These are phyloP conservation scores for Aurelia coerulea DNA, from an alignment of 30 jellyfish, hydroid and myxozoan species.

Conservation along the genomic window DNA sequence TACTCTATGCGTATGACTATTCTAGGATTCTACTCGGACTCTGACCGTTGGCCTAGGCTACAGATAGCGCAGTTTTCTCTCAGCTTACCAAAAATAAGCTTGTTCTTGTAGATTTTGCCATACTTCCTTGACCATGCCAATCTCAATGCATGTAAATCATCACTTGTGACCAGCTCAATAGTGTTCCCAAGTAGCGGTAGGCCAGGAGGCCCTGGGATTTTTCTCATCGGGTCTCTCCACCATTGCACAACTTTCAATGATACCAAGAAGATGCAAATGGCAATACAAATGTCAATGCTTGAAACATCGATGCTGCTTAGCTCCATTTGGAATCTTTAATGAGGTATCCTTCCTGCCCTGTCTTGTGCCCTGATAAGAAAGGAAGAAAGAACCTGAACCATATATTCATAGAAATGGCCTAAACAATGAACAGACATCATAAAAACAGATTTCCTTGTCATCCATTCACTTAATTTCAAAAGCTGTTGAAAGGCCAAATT, in stretches of 20 bases:
- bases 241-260: slow-evolving; percentile 4
- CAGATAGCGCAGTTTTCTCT: neutral
- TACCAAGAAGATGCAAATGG: neutral
- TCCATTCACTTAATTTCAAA: too few relatives aligned
- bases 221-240: slow-evolving; percentile 39
- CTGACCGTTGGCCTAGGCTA: too few relatives aligned
- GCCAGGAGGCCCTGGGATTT: slow-evolving; percentile 56
- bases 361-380: too few relatives aligned
- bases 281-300: neutral
- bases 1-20: too few relatives aligned
- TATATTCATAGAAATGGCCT: too few relatives aligned
- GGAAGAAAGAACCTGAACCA: too few relatives aligned
- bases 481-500: too few relatives aligned
- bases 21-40: too few relatives aligned
- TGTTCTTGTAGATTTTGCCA: slow-evolving; percentile 37
- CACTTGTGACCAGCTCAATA: slow-evolving; percentile 4
- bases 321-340: too few relatives aligned
- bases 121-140: slow-evolving; percentile 35
- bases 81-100: slow-evolving; percentile 38
- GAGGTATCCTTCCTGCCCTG: too few relatives aligned
- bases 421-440: too few relatives aligned
- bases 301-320: neutral
- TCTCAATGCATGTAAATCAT: slow-evolving; percentile 21
- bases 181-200: slow-evolving; percentile 50
- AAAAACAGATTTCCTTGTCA: too few relatives aligned